These are phyloP conservation scores for Isurus oxyrinchus DNA, from an alignment of 2,113 vertebrate genomes.

Conservation along the genomic window DNA sequence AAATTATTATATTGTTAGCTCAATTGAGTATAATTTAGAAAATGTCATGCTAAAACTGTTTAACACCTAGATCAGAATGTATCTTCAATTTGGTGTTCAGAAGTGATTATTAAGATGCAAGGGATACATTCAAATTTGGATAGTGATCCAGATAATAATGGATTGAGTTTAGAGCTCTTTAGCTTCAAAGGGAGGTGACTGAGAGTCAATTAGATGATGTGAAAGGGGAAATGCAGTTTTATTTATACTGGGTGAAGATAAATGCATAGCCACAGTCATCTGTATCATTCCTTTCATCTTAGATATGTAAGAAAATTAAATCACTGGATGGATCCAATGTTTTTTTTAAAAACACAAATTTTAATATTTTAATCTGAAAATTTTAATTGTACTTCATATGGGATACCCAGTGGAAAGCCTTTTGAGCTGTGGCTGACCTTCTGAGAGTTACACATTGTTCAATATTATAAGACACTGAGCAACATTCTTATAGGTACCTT, in stretches of 20 bases:
- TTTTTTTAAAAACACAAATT: background rate
- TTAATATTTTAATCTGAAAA: background rate
- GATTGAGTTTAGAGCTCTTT: background rate
- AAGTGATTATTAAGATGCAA: background rate
- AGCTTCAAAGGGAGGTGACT: background rate
- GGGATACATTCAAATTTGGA: background rate
- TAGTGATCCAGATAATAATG: background rate
- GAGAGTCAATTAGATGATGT: background rate
- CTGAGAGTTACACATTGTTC: background rate
- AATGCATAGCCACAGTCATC: background rate
- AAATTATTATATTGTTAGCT: background rate
- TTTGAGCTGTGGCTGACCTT: background rate
- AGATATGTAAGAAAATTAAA: background rate
- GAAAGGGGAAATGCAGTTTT: background rate
- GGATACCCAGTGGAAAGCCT: background rate
- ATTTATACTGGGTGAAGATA: background rate
- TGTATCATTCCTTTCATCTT: background rate
- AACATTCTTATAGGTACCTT: background rate
- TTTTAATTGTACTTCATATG: background rate
- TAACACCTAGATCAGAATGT: background rate
- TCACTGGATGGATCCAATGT: slow-evolving; percentile 14
- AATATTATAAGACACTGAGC: background rate
- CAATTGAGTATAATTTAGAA: background rate
- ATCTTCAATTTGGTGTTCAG: background rate
- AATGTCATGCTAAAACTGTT: background rate